A percentile compares a stretch with the other conserved stretches of the same genome.
phyloP scores from a whole-genome alignment of 2,113 vertebrate genomes.

The Cynocephalus volans region DNA sequence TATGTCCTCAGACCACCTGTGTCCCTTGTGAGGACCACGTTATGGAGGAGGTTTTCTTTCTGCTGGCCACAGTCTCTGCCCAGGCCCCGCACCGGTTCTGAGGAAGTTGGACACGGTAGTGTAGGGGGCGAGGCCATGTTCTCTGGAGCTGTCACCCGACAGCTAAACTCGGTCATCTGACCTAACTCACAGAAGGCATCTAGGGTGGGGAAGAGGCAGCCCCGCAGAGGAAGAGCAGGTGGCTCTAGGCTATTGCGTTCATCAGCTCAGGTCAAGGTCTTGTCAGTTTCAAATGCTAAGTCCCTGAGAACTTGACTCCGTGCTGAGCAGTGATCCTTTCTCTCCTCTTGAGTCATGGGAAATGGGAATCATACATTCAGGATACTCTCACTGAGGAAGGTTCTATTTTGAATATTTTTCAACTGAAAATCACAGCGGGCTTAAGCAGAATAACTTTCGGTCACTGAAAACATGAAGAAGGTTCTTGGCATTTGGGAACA shows the following conservation, averaged over 20 bases:
- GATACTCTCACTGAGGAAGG: neutral
- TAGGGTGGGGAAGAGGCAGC: neutral
- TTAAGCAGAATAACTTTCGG: neutral
- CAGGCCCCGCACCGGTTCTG: neutral
- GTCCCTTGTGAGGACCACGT: neutral
- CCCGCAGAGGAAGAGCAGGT: rapidly evolving
- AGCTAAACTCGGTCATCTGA: neutral
- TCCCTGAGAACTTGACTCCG: neutral
- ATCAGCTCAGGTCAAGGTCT: neutral
- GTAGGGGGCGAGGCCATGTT: neutral
- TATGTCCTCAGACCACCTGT: neutral
- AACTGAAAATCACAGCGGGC: neutral
- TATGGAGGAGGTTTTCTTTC: neutral
- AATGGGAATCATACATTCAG: rapidly evolving
- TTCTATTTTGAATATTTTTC: neutral
- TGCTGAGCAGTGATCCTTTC: neutral
- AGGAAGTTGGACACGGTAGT: neutral
- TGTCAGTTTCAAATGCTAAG: neutral
- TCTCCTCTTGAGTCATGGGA: neutral
- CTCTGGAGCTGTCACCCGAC: neutral
- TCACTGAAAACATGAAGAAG: conserved; percentile 31
- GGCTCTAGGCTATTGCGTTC: neutral
- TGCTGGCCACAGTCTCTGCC: neutral
- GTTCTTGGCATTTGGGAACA: conserved; percentile 20
- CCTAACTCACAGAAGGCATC: neutral